Conservation (phyloP, 2,888 invertebrate species). For the Smittia aterrima region DNA sequence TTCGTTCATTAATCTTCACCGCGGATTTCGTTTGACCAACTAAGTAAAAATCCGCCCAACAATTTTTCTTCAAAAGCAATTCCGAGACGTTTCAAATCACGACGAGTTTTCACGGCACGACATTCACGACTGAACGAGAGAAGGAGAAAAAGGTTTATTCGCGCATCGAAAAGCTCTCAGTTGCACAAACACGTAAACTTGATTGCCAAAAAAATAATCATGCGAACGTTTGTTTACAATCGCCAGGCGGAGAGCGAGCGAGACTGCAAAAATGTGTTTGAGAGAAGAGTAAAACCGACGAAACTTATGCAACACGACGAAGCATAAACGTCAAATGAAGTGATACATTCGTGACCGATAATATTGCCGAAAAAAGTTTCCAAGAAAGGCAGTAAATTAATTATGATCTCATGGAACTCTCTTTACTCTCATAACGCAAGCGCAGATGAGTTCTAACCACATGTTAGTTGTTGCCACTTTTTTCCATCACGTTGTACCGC, state of each 20-base stretch:
- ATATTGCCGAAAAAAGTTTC: background rate
- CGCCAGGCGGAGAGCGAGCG: background rate
- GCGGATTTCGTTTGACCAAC: background rate
- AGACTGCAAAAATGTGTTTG: background rate
- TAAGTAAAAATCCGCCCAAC: too few relatives aligned
- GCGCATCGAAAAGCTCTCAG: constrained; percentile 25
- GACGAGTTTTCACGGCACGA: background rate
- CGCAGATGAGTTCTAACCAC: background rate
- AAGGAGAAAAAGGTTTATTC: background rate
- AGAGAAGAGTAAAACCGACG: background rate
- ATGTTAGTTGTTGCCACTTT: background rate
- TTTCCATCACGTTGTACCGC: background rate
- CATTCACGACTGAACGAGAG: constrained; percentile 4
- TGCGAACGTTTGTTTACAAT: background rate
- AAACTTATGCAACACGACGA: background rate
- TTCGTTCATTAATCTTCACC: background rate
- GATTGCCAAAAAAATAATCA: background rate
- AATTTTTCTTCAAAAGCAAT: too few relatives aligned
- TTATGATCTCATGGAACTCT: background rate
- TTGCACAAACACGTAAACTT: background rate
- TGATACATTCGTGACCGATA: too few relatives aligned
- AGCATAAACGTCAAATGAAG: background rate
- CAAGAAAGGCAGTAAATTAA: background rate
- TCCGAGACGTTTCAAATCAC: background rate
- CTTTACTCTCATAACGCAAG: constrained; percentile 2